Conservation (phyloP, 2,113 vertebrate genomes). For the Kryptolebias marmoratus region DNA sequence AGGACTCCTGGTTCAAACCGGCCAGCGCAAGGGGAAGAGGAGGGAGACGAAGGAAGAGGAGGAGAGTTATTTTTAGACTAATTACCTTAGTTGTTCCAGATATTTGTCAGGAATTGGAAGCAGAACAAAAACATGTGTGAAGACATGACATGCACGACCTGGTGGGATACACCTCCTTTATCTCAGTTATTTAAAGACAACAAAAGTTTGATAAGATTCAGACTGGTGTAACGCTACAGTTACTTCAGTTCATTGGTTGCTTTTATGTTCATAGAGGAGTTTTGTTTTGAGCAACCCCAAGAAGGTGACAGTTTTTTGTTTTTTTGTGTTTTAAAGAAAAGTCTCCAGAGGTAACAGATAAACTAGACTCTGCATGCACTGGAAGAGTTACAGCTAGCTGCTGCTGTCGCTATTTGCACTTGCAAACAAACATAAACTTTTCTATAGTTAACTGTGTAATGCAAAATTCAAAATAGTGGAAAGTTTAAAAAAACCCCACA, state of each 20-base stretch:
- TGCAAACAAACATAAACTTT: too few species aligned
- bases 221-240: neutral
- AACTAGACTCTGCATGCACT: too few species aligned
- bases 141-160: constrained; percentile 2
- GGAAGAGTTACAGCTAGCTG: too few species aligned
- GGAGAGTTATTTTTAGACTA: constrained; percentile 72
- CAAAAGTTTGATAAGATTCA: neutral
- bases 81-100: constrained; percentile 61
- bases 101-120: constrained; percentile 53
- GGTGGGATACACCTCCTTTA: constrained; percentile 18
- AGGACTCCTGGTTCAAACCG: constrained; percentile 35
- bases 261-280: neutral
- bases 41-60: constrained; percentile 56
- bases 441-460: too few species aligned
- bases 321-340: too few species aligned
- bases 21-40: constrained; percentile 16
- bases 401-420: too few species aligned
- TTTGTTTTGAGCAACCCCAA: too few species aligned
- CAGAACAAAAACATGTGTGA: constrained; percentile 32
- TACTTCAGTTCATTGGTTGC: neutral
- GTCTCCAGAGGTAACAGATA: too few species aligned
- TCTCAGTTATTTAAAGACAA: constrained; percentile 1
- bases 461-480: too few species aligned
- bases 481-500: too few species aligned
- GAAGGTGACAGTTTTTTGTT: too few species aligned